Evolutionary conservation across 2,888 invertebrate species (phyloP).

Genomic region (Athripsodes cinereus): DNA sequence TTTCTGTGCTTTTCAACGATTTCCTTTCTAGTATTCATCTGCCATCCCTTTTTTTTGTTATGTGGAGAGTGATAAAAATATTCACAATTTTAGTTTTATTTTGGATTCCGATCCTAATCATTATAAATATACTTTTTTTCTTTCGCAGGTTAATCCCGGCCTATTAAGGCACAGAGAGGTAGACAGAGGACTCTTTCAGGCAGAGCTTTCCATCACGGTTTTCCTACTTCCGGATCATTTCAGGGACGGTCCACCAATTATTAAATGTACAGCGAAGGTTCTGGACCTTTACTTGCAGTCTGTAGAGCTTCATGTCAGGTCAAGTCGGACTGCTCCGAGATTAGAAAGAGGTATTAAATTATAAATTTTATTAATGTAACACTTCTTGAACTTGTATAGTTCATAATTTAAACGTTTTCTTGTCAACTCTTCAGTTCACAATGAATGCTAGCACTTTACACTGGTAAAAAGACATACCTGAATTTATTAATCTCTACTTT

Average conservation of each 20-base stretch:
- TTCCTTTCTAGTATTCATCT: too few species aligned
- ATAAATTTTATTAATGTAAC: too few species aligned
- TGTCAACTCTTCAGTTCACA: too few species aligned
- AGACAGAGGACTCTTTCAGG: conserved; percentile 49
- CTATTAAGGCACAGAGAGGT: conserved; percentile 42
- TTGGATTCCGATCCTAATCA: neutral
- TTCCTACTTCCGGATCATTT: conserved; percentile 58
- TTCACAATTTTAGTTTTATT: too few species aligned
- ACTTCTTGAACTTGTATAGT: too few species aligned
- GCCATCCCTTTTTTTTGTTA: too few species aligned
- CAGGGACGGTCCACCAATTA: conserved; percentile 55
- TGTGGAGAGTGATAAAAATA: too few species aligned
- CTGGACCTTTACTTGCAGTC: conserved; percentile 54
- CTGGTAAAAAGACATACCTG: too few species aligned
- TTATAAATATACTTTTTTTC: neutral
- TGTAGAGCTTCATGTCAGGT: conserved; percentile 54
- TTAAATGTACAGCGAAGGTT: conserved; percentile 61
- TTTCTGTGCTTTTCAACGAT: too few species aligned
- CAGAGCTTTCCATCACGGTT: conserved; percentile 55
- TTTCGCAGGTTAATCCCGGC: conserved; percentile 41
- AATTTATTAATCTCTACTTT: too few species aligned
- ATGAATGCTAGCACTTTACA: too few species aligned
- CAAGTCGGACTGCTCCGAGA: conserved; percentile 60
- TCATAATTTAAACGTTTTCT: too few species aligned
- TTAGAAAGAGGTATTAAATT: conserved; percentile 65